These are phyloP conservation scores for Thrips palmi DNA, from an alignment of 1,140 invertebrate genomes.

Conservation along the genomic window DNA sequence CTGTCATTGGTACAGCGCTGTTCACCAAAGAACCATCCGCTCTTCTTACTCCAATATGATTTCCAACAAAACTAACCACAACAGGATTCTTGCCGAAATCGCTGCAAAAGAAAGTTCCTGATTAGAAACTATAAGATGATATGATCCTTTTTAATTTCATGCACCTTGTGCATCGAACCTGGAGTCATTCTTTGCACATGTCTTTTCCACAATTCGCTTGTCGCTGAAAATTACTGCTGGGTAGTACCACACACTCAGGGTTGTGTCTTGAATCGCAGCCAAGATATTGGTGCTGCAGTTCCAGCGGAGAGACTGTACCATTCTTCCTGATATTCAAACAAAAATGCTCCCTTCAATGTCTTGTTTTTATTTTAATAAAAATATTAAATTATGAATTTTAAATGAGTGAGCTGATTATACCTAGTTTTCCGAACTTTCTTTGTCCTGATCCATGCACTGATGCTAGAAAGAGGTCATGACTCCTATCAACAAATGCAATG, in stretches of 20 bases:
- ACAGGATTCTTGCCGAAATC: slow-evolving; percentile 67
- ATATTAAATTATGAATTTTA: slow-evolving; percentile 5
- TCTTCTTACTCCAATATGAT: slow-evolving; percentile 51
- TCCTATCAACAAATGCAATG: slow-evolving; percentile 63
- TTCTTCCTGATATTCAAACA: slow-evolving; percentile 33
- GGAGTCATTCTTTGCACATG: slow-evolving; percentile 41
- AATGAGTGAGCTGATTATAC: slow-evolving; percentile 24
- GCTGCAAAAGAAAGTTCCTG: slow-evolving; percentile 27
- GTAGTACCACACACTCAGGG: slow-evolving; percentile 71
- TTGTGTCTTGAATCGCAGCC: slow-evolving; percentile 62
- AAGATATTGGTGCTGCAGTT: slow-evolving; percentile 68
- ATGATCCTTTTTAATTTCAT: not conserved
- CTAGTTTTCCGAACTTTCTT: slow-evolving; percentile 50
- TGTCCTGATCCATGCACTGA: slow-evolving; percentile 37
- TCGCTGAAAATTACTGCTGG: slow-evolving; percentile 59
- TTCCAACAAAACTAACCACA: slow-evolving; percentile 58
- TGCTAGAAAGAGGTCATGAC: slow-evolving; percentile 59
- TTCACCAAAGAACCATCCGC: slow-evolving; percentile 47
- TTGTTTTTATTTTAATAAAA: slow-evolving; percentile 5
- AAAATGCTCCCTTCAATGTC: slow-evolving; percentile 2
- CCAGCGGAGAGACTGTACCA: slow-evolving; percentile 66
- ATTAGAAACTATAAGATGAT: too few species aligned
- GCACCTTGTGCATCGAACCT: slow-evolving; percentile 23
- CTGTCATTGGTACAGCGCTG: slow-evolving; percentile 43
- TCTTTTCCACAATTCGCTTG: slow-evolving; percentile 43